Percentiles rank a stretch among this genome's conserved stretches.
Evolutionary conservation across 2,113 vertebrate genomes (phyloP).

Genomic region (Pterocles burchelli): DNA sequence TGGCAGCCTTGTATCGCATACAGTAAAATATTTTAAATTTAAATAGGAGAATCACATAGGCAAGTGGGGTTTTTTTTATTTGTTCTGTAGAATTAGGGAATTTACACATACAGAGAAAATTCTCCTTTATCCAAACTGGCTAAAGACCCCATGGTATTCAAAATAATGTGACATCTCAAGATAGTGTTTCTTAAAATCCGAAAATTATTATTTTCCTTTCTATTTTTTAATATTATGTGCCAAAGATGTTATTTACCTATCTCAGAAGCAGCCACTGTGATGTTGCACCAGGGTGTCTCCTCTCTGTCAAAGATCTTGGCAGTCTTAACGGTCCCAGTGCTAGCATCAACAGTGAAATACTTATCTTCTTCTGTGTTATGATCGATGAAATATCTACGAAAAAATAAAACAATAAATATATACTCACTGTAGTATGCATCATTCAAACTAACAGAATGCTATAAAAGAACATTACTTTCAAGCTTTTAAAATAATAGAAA

Average conservation of each 20-base stretch:
- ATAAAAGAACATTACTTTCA: not conserved
- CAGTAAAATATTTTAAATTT: not conserved
- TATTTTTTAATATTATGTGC: not conserved
- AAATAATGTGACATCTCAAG: not conserved
- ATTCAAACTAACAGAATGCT: not conserved
- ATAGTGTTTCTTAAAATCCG: not conserved
- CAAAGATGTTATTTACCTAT: slow-evolving; percentile 81
- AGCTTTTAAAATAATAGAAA: not conserved
- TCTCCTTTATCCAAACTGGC: not conserved
- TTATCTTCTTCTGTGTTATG: slow-evolving; percentile 77
- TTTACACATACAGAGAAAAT: not conserved
- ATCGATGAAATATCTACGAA: slow-evolving; percentile 88
- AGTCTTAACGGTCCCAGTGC: slow-evolving; percentile 88
- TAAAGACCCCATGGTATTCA: not conserved
- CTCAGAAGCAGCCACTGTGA: slow-evolving; percentile 93
- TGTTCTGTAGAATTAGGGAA: not conserved
- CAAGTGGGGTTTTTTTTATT: not conserved
- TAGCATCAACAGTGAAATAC: slow-evolving; percentile 88
- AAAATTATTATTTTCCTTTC: not conserved
- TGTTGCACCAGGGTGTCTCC: slow-evolving; percentile 90
- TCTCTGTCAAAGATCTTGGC: slow-evolving; percentile 90
- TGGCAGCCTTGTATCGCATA: not conserved
- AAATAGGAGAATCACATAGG: not conserved
- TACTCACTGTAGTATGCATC: not conserved
- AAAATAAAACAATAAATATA: slow-evolving; percentile 14